Conservation (phyloP, 2,113 vertebrate species). For the Heliornis fulica region DNA sequence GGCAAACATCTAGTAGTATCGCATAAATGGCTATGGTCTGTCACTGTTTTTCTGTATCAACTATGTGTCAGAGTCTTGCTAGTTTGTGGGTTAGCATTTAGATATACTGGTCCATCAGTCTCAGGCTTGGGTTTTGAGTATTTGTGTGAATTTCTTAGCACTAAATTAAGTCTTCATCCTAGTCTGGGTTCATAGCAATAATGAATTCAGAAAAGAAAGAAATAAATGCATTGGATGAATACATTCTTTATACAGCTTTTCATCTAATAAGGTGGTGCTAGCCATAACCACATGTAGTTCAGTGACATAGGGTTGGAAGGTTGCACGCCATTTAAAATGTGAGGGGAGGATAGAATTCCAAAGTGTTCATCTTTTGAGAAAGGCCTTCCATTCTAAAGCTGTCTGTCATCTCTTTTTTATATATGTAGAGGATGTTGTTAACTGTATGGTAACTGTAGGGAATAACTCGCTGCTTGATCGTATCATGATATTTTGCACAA, state of each 20-base stretch:
- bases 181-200: background rate
- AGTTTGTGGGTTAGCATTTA: background rate
- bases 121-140: background rate
- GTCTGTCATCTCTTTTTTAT: background rate
- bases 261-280: background rate
- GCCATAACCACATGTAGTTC: background rate
- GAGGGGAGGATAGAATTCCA: background rate
- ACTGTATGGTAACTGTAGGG: background rate
- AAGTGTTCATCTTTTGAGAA: background rate
- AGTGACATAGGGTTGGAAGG: fast-evolving
- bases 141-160: background rate
- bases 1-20: background rate
- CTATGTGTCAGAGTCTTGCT: background rate
- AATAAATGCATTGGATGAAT: background rate
- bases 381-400: background rate
- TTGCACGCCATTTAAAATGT: background rate
- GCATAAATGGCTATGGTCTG: background rate
- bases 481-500: background rate
- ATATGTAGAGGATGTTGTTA: background rate
- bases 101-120: background rate
- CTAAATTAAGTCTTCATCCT: background rate
- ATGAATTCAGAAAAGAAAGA: background rate
- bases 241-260: background rate
- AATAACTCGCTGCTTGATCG: background rate
- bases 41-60: background rate